phyloP scores from a whole-genome alignment of 2,113 vertebrate species.

The Myrmecobius fasciatus region DNA sequence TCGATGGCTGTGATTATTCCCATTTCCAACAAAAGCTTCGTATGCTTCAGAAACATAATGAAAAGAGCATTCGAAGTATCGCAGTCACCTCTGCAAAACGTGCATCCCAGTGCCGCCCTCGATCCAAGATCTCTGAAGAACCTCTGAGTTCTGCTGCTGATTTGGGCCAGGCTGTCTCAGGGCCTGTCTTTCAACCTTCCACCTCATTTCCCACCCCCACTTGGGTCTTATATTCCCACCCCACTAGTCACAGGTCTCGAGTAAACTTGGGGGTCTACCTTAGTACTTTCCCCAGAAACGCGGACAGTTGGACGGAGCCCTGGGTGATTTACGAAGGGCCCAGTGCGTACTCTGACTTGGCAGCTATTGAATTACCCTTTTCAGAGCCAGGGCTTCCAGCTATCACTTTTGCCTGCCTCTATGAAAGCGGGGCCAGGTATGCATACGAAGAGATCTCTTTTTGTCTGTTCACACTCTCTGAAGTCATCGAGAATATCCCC shows the following conservation, averaged over 20 bases:
- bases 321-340: slow-evolving; percentile 96
- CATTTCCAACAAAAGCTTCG: accelerated
- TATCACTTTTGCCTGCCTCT: slow-evolving; percentile 91
- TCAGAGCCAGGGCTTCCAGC: slow-evolving; percentile 68
- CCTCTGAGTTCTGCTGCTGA: neutral
- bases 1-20: accelerated
- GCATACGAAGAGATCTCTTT: slow-evolving; percentile 96
- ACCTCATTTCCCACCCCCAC: slow-evolving; percentile 85
- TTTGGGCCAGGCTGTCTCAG: neutral
- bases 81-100: accelerated
- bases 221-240: slow-evolving; percentile 95
- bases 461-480: slow-evolving; percentile 91
- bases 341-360: slow-evolving; percentile 95
- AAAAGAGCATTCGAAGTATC: accelerated
- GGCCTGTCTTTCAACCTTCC: neutral
- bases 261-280: slow-evolving; percentile 91
- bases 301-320: slow-evolving; percentile 91
- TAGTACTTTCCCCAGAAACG: slow-evolving; percentile 90
- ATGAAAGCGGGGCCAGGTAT: slow-evolving; percentile 88
- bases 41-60: accelerated
- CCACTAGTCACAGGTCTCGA: slow-evolving; percentile 86
- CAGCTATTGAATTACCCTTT: slow-evolving; percentile 85
- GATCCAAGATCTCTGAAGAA: accelerated
- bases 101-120: accelerated
- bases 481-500: slow-evolving; percentile 91